A percentile compares a stretch with the other conserved stretches of the same genome.
phyloP scores from a whole-genome alignment of 1,140 invertebrate genomes.

The Pseudomyrmex dendroicus region DNA sequence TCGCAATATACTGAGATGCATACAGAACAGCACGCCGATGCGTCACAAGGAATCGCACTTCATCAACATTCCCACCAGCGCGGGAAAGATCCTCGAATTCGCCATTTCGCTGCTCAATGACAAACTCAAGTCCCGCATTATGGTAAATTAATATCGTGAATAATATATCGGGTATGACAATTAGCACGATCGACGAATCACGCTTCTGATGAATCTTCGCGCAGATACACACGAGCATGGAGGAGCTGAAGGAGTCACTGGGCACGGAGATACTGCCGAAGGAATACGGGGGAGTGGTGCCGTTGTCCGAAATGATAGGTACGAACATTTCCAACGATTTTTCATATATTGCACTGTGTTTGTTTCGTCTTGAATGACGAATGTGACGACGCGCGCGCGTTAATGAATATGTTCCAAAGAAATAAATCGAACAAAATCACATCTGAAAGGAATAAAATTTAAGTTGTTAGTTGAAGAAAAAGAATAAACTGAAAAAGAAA shows the following conservation, averaged over 20 bases:
- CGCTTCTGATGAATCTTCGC: background rate
- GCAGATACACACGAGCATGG: constrained; percentile 90
- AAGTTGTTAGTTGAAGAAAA: no score
- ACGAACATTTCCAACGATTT: constrained; percentile 67
- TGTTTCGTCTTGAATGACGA: background rate
- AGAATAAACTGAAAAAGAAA: no score
- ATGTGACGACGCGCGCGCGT: no score
- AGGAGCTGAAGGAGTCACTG: constrained; percentile 89
- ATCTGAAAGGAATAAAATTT: no score
- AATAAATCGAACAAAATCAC: no score
- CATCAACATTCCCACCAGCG: constrained; percentile 91
- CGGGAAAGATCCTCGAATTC: constrained; percentile 92
- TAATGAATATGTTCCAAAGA: no score
- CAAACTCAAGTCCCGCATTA: constrained; percentile 91
- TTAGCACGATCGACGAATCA: background rate
- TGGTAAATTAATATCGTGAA: constrained; percentile 85
- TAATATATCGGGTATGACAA: constrained; percentile 3
- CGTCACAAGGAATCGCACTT: constrained; percentile 94
- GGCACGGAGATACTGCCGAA: constrained; percentile 92
- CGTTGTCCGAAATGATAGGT: constrained; percentile 92
- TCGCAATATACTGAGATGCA: constrained; percentile 91
- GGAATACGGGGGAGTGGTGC: constrained; percentile 93
- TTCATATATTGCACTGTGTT: background rate
- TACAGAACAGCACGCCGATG: constrained; percentile 95
- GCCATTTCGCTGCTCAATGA: constrained; percentile 91